Conservation (phyloP, 2,113 vertebrate species). For the Erythrocercus mccallii region DNA sequence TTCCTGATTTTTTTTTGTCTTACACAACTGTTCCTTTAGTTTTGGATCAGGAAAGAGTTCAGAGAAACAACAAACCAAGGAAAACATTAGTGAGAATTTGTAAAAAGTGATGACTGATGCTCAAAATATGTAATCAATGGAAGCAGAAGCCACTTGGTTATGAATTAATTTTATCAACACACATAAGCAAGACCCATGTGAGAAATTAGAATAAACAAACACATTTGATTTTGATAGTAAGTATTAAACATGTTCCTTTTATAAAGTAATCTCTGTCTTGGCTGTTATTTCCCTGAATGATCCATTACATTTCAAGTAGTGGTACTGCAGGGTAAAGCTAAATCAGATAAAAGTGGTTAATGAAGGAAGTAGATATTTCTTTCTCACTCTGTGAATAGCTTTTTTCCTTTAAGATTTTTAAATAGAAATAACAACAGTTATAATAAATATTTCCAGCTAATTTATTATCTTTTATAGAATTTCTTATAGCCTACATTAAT, state of each 20-base stretch:
- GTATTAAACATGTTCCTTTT: neutral
- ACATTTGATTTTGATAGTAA: neutral
- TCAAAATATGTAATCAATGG: neutral
- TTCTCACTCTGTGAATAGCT: neutral
- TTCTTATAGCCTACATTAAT: neutral
- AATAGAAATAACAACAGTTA: neutral
- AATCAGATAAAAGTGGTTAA: constrained; percentile 7
- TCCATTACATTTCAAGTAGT: neutral
- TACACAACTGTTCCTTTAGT: neutral
- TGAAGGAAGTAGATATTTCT: neutral
- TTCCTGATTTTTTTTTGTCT: neutral
- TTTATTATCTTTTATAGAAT: neutral
- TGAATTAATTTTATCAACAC: neutral
- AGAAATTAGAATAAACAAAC: neutral
- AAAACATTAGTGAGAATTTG: neutral
- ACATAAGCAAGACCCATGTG: neutral
- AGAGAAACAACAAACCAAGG: neutral
- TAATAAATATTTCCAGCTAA: neutral
- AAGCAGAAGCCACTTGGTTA: neutral
- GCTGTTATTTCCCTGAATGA: neutral
- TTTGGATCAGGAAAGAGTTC: neutral
- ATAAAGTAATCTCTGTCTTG: neutral
- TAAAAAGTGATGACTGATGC: neutral
- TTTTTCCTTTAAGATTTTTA: neutral
- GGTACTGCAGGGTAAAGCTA: neutral